A percentile compares a stretch with the other conserved stretches of the same genome.
phyloP scores from a whole-genome alignment of 2,888 invertebrate genomes.

The Zootermopsis nevadensis region DNA sequence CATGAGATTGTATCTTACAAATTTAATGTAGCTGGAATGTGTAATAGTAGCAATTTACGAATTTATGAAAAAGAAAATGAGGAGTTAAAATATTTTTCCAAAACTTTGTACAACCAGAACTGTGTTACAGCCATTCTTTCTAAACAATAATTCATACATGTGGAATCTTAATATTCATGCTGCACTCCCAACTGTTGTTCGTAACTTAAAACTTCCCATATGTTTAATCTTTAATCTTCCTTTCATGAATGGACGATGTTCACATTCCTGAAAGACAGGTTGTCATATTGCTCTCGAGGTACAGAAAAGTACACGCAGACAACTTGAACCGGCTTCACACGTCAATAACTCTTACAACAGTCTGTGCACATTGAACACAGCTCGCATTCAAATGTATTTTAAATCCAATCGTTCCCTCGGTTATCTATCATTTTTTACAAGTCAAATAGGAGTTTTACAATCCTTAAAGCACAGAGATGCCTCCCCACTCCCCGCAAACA shows the following conservation, averaged over 20 bases:
- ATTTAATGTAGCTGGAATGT: too few species aligned
- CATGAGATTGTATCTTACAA: too few species aligned
- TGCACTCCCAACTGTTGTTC: too few species aligned
- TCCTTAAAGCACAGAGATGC: neutral
- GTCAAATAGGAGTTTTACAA: neutral
- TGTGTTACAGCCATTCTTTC: too few species aligned
- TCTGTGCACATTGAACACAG: neutral
- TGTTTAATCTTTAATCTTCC: too few species aligned
- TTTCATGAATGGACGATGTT: neutral
- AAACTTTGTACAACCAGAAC: too few species aligned
- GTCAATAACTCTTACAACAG: neutral
- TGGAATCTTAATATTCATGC: too few species aligned
- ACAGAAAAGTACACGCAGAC: neutral
- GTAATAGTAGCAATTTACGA: too few species aligned
- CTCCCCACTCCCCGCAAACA: neutral
- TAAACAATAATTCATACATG: too few species aligned
- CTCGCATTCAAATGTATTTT: neutral
- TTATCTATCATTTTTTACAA: neutral
- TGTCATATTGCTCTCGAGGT: neutral
- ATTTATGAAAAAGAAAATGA: too few species aligned
- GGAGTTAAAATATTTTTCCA: too few species aligned
- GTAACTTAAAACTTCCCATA: too few species aligned
- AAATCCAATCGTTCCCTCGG: slow-evolving; percentile 9
- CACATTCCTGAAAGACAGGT: neutral
- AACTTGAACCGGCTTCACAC: neutral